Conservation (phyloP, 2,797 vertebrate species). For the Anguilla anguilla region DNA sequence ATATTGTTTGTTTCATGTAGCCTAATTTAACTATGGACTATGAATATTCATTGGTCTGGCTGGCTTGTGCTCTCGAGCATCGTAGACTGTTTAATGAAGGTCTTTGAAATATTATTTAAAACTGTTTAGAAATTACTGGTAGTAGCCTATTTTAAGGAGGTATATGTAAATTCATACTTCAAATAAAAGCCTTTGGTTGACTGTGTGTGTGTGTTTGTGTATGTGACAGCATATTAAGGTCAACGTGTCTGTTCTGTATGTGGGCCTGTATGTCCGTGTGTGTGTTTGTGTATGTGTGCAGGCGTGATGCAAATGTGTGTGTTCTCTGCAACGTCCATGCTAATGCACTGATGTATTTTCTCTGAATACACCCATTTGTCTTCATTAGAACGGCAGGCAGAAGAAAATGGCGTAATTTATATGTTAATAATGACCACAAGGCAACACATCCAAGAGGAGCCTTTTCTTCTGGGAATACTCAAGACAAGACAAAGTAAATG, state of each 20-base stretch:
- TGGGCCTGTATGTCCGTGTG: background rate
- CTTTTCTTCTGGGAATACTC: conserved; percentile 14
- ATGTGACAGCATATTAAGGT: background rate
- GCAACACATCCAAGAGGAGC: background rate
- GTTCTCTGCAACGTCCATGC: conserved; percentile 16
- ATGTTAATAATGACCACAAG: conserved; percentile 20
- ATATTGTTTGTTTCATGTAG: background rate
- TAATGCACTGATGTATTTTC: background rate
- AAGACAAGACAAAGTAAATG: background rate
- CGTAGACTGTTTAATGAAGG: background rate
- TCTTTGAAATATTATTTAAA: background rate
- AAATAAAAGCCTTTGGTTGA: background rate
- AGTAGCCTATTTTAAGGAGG: no score
- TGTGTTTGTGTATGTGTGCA: conserved; percentile 31
- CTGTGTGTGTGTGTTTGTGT: background rate
- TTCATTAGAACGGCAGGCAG: conserved; percentile 11
- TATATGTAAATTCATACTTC: background rate
- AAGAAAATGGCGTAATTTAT: conserved; percentile 17
- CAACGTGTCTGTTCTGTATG: background rate
- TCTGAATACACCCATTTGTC: background rate
- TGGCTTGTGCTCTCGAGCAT: background rate
- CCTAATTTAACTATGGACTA: background rate
- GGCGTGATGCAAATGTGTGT: conserved; percentile 7
- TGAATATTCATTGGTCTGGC: background rate
- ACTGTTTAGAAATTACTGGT: no score